Base-by-base conservation (phyloP, 2,888 invertebrate genomes). In the Ormyrus nitidulus region DNA sequence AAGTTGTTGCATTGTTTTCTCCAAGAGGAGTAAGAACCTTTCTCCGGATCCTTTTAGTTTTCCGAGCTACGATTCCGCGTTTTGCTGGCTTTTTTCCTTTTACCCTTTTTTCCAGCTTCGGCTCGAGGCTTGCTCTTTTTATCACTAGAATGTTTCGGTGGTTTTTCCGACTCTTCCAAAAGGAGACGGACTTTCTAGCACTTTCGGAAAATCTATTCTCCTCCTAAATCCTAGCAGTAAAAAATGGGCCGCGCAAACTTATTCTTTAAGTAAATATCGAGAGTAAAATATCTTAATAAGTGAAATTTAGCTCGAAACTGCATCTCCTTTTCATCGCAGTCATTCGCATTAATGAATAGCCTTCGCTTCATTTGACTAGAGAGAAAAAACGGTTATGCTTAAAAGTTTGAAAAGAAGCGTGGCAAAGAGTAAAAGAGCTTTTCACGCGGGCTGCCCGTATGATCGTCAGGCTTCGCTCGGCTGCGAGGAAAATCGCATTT, bases 251-350 rank as follows among this genome's bases (percentile, higher is more conserved):
- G 34, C 34, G 34, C 34, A 34, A 34, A 34, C 34, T 34, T 34
- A 34, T 34, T 34, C 34, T 34, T 34, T 34, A 34, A 34, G 34
- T 34, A 34, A 34, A 34, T 34, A 34, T 34, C 34, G 34, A 2
- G 34, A 34, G 34, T 34, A 34, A 34, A 34, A 34, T 1, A 34
- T 19, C 34, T 34, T 34, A 34, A 34, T 4, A 34, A 34, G 34
- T 34, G 34, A 34, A 34, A 34, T 34, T 34, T 34, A 34, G 34
- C 34, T 34, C 3, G 34, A 34, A 34, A 34, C 3, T 66, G 80
- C 83, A 68, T 64, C 75, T 81, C 76, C 75, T 79, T 83, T 77
- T 65, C 73, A 77, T 73, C 69, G 81, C 77, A 64, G 53, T 53
- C 58, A 46, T 56, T 56, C 66, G n/a, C 64, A 46, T 34, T 34